Base-by-base conservation (phyloP, 1,140 invertebrate species). In the Drosophila malerkotliana region DNA sequence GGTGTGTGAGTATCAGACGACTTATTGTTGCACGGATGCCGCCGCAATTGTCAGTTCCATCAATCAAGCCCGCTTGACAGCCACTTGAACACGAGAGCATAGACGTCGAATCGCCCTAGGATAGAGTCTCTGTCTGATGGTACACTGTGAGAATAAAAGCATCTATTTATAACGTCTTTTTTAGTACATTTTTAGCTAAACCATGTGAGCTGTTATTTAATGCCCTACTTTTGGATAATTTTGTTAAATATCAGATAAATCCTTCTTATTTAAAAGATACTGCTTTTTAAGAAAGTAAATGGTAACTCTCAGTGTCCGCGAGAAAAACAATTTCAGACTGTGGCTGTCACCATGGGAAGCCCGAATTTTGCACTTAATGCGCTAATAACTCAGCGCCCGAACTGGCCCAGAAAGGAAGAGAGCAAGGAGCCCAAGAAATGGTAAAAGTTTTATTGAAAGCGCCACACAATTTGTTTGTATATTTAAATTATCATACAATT, bases 381-480 rank as follows among this genome's bases (percentile, higher is more conserved):
- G 79, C 79, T 88, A 82, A 88, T 87, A 87, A 87, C 82, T 87
- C 78, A 88, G 63, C 63, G 69, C n/a, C 51, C 4, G 41, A 1
- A 44, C n/a, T 44, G 41, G 41, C 8, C 37, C 32, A 37, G 28
- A 37, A 58, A 28, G 21, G 32, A 58, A 21, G 48, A 45, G 28
- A 60, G 30, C 59, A 47, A 41, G 52, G 63, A 18, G 71, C 66
- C 55, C 44, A 77, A 75, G 79, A 88, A 88, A 87, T 88, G 79
- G 83, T 77, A 79, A 88, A 87, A 87, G 83, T 87, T 87, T 83
- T 87, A 83, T 87, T 88, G 83, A 88, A 87, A 88, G 79, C 78
- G 83, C 83, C 83, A 88, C 83, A 87, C 83, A 87, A 87, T 87
- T 87, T 87, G 83, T 87, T 87, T 87, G 83, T 88, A 87, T 87